Percentiles rank a stretch among this genome's conserved stretches.
phyloP scores from a whole-genome alignment of 2,113 vertebrate genomes.

The Psittacula cyanocephala region DNA sequence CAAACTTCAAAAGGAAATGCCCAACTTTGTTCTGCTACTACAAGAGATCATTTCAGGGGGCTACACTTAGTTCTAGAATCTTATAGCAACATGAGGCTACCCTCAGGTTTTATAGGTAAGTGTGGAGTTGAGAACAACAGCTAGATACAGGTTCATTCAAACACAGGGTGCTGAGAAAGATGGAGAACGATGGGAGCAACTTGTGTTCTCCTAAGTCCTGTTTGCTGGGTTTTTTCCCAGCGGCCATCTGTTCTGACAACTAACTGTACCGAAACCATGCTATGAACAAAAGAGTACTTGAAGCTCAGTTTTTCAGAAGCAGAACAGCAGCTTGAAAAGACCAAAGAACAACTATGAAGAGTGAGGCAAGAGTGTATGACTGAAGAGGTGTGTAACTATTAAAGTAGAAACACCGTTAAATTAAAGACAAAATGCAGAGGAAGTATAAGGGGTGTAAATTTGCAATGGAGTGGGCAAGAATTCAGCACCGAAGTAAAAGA shows the following conservation, averaged over 20 bases:
- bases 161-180: not conserved
- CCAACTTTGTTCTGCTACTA: not conserved
- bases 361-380: not conserved
- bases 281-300: not conserved
- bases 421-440: not conserved
- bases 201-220: not conserved
- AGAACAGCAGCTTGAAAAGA: not conserved
- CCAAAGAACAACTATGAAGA: not conserved
- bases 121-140: not conserved
- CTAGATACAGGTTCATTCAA: not conserved
- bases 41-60: not conserved
- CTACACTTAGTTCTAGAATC: not conserved
- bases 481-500: not conserved
- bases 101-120: not conserved
- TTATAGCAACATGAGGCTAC: not conserved
- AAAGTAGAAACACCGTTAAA: not conserved
- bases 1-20: not conserved
- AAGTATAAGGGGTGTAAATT: not conserved
- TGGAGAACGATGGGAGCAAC: not conserved
- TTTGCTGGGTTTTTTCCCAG: not conserved
- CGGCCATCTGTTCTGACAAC: not conserved
- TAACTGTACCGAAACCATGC: not conserved
- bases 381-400: not conserved
- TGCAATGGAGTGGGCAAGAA: not conserved
- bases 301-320: not conserved